Base-by-base conservation (phyloP, 2,888 invertebrate genomes). In the Eilema griseolum region DNA sequence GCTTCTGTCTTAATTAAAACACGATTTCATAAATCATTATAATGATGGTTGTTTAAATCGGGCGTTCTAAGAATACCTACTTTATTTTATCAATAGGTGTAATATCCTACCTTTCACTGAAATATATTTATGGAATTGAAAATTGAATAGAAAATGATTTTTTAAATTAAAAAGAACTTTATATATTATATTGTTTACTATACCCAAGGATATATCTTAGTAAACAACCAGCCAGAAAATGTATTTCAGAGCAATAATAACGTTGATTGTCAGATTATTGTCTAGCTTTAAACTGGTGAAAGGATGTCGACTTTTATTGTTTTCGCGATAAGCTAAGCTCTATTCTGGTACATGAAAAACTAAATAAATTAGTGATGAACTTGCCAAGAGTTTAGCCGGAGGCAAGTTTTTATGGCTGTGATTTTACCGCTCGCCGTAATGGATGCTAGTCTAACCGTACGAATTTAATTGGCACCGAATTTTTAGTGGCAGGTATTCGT, bases 391-490 rank as follows among this genome's bases (percentile, higher is more conserved):
- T 69, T 69, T 71, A 61, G 56, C 67, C 67, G 61, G 77, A 70
- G 85, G 80, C 78, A 86, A 86, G 85, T 86, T 86, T 86, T 86
- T 86, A 89, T 86, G 81, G 82, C 79, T 81, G 85, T 85, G 79
- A 85, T 87, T 86, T 83, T 80, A 83, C 81, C 84, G 84, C 73
- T 76, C 61, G 56, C 71, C 66, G 66, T 74, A 71, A 70, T 23
- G 70, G 84, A 78, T 70, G 68, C 86, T 88, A 89, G 88, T 90
- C 87, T 84, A 79, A 72, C 78, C 83, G 86, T 82, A 87, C 85
- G 87, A 90, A 90, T 91, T 93, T 93, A 93, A 93, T 93, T 93
- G 93, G 93, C 82, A 87, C 87, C 88, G 20, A 52, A 87, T 90
- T 90, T 90, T 90, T 87, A 77, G 86, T 81, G 81, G 81, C 86